Base-by-base conservation (phyloP, 1,140 invertebrate genomes). In the Argopecten irradians region DNA sequence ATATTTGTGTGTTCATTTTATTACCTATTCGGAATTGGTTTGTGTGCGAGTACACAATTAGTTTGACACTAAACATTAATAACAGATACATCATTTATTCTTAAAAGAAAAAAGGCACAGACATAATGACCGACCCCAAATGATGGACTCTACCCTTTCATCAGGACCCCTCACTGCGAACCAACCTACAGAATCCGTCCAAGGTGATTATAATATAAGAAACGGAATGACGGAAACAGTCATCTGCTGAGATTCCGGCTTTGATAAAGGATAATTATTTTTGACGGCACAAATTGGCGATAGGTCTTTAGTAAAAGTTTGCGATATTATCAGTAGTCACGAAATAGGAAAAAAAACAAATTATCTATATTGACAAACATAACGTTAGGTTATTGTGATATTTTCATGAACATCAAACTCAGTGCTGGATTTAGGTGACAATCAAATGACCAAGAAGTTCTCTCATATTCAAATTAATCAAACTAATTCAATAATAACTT, bases 161-260 rank as follows among this genome's bases (percentile, higher is more conserved):
- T 71, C 55, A 71, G 22, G 22, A 71, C 55, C 55, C 55, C 55
- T 28, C 22, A 71, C 55, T 71, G 55, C 22, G 55, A 71, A 71
- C 55, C 55, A 71, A n/a, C 55, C 22, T n/a, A n/a, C 55, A 71
- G 55, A 71, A 71, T 71, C 55, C 55, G 55, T 71, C 55, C 55
- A 71, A 3, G n/a, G n/a, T 71, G 55, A 71, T 71, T 71, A 71
- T 71, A 71, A 71, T 71, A 71, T 71, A 71, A n/a, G 55, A 71
- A 71, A 71, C 55, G 55, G 55, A 71, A 71, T 71, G 55, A 71
- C 55, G 55, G 55, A 71, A 28, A 16, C 22, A n/a, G 55, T 71
- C 55, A 71, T 71, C 55, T 71, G 55, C 55, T 71, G 55, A 71
- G 55, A 71, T 71, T 71, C 55, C 55, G 55, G 55, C 55, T 71